These are phyloP conservation scores for Ormyrus nitidulus DNA, from an alignment of 2,888 invertebrate genomes.

Conservation along the genomic window DNA sequence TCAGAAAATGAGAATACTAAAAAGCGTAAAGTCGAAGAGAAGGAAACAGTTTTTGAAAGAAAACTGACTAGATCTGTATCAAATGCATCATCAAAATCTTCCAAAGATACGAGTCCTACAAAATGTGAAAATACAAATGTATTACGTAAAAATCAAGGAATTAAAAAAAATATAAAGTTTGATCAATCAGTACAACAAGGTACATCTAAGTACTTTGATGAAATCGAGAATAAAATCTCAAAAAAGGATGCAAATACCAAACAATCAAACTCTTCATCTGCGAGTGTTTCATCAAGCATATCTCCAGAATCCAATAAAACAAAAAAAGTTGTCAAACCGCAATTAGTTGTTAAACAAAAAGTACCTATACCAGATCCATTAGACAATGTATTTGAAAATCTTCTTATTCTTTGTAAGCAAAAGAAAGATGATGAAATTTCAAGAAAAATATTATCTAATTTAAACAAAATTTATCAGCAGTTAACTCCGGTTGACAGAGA, in stretches of 20 bases:
- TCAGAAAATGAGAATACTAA: not conserved
- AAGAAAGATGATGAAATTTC: constrained; percentile 63
- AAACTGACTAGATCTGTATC: not conserved
- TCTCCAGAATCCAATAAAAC: not conserved
- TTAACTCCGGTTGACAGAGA: constrained; percentile 60
- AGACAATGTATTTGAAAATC: constrained; percentile 66
- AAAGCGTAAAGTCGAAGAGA: not conserved
- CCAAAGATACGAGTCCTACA: not conserved
- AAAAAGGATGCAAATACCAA: not conserved
- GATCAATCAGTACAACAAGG: not conserved
- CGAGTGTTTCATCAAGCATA: not conserved
- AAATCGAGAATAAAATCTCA: not conserved
- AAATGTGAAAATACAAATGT: not conserved
- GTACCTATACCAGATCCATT: constrained; percentile 56
- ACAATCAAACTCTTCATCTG: not conserved
- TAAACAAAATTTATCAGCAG: constrained; percentile 65
- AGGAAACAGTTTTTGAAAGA: not conserved
- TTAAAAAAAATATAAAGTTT: too few species aligned
- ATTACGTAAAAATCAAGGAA: not conserved
- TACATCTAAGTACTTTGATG: constrained; percentile 12
- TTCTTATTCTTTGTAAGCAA: constrained; percentile 65
- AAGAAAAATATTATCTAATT: constrained; percentile 63
- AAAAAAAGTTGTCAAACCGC: constrained; percentile 58
- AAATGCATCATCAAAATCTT: not conserved
- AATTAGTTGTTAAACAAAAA: constrained; percentile 62